Evolutionary conservation across 35 echinoderm and acorn worm species (phyloP), one percentile per base, ranked within the genome.

Genomic region (Anneissia japonica): DNA sequence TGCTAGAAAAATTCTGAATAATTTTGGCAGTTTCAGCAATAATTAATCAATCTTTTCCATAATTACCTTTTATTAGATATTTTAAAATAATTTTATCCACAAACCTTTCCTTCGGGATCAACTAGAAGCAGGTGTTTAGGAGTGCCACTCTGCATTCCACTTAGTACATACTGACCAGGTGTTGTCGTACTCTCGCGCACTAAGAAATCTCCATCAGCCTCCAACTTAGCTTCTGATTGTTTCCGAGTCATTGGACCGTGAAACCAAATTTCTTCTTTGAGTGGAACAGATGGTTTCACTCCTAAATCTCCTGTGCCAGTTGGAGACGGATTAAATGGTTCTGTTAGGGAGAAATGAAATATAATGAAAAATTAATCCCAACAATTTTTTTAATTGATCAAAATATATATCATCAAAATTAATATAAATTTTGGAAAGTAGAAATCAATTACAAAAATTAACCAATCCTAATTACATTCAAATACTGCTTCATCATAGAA

Each of bases 81-180:
- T 79, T 77, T 19, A 79, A 35, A 33, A 28, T 23, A 21, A 28
- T 33, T 34, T 46, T 46, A 39, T 33, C 33, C 32, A 29, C 12
- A 77, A 77, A 99, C 96, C 96, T 91, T 93, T 46, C 96, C 96
- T 79, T 91, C 83, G 0, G 96, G 96, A 74, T 99, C 96, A 0
- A 99, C 96, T 35, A 99, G 82, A 1, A 99, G 77, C 31, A 99
- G 89, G 82, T 99, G 96, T 55, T 99, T 99, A 4, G 91, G 92
- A 31, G 88, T 85, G 0, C 96, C 96, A 73, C 90, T 93, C 86
- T 94, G 92, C 96, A 99, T 99, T 34, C 96, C 96, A 79, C 96
- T 99, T n/a, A 99, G 46, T 40, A 99, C 96, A 64, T 99, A 99
- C 84, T 99, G 96, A 3, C 92, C 96, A 39, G 88, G 90, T 32